These are phyloP conservation scores for Eurytoma adleriae DNA, from an alignment of 2,888 invertebrate species.

Conservation along the genomic window DNA sequence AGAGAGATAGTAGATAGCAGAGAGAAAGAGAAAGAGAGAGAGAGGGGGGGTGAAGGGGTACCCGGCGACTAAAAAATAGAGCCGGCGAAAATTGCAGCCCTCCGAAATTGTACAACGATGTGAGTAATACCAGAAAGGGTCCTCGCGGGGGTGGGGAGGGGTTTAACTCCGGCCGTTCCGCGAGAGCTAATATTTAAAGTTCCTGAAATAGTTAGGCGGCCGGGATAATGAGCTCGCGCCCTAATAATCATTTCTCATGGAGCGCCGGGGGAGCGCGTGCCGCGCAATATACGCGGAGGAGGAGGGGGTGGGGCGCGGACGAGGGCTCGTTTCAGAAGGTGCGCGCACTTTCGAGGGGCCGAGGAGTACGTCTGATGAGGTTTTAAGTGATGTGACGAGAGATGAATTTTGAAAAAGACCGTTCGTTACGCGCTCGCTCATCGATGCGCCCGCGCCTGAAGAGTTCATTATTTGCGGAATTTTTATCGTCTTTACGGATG, in stretches of 20 bases:
- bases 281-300: too few species aligned
- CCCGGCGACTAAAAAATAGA: conserved; percentile 9
- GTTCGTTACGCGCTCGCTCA: too few species aligned
- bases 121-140: conserved; percentile 43
- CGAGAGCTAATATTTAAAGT: conserved; percentile 68
- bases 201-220: conserved; percentile 64
- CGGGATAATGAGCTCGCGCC: conserved; percentile 64
- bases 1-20: conserved; percentile 1
- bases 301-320: neutral
- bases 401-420: too few species aligned
- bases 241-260: conserved; percentile 65
- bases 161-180: conserved; percentile 34
- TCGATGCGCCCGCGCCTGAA: too few species aligned
- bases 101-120: conserved; percentile 21
- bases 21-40: conserved; percentile 24
- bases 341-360: neutral
- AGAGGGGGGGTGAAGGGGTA: conserved; percentile 9
- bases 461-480: too few species aligned
- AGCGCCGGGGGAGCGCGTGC: neutral
- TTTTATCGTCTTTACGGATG: too few species aligned
- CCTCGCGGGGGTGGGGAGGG: conserved; percentile 11
- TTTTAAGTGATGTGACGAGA: too few species aligned
- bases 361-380: too few species aligned
- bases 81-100: conserved; percentile 21
- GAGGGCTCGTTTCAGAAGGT: neutral